Percentiles rank a stretch among this genome's conserved stretches.
These are phyloP conservation scores for Pleuronectes platessa DNA, from an alignment of 2,113 vertebrate genomes.

Conservation along the genomic window DNA sequence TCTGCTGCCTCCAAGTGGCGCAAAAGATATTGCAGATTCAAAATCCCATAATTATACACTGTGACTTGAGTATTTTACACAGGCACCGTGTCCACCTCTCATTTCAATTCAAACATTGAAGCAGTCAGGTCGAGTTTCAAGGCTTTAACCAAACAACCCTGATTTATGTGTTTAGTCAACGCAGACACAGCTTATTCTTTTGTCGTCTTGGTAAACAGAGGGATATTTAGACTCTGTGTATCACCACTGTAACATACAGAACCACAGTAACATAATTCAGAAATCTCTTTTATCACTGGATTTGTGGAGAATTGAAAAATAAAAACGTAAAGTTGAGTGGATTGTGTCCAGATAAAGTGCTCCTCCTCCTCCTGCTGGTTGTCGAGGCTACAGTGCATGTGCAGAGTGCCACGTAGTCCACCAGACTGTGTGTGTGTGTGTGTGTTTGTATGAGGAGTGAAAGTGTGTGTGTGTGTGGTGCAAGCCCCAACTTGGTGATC, in stretches of 20 bases:
- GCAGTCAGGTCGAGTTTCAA: no score
- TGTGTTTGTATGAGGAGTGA: no score
- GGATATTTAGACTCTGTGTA: not conserved
- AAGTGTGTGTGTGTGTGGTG: conserved; percentile 56
- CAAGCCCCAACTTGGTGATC: conserved; percentile 49
- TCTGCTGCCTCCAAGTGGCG: not conserved
- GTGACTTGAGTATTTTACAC: not conserved
- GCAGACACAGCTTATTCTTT: not conserved
- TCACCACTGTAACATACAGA: not conserved
- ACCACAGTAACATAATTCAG: not conserved
- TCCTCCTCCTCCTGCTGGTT: conserved; percentile 77
- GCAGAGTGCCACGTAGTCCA: conserved; percentile 84
- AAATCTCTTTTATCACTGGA: conserved; percentile 6
- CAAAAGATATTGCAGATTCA: not conserved
- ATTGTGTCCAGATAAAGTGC: conserved; percentile 49
- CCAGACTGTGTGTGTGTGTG: conserved; percentile 60
- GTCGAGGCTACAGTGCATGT: conserved; percentile 54
- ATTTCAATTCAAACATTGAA: not conserved
- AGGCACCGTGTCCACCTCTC: not conserved
- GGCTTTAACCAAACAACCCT: not conserved
- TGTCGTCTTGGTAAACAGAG: not conserved
- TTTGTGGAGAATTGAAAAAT: conserved; percentile 22
- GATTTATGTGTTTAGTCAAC: not conserved
- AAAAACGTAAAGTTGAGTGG: conserved; percentile 52
- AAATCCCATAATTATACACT: not conserved